A percentile compares a stretch with the other conserved stretches of the same genome.
Conservation (phyloP, 1,140 invertebrate genomes). For the Ostrea denselamellosa region DNA sequence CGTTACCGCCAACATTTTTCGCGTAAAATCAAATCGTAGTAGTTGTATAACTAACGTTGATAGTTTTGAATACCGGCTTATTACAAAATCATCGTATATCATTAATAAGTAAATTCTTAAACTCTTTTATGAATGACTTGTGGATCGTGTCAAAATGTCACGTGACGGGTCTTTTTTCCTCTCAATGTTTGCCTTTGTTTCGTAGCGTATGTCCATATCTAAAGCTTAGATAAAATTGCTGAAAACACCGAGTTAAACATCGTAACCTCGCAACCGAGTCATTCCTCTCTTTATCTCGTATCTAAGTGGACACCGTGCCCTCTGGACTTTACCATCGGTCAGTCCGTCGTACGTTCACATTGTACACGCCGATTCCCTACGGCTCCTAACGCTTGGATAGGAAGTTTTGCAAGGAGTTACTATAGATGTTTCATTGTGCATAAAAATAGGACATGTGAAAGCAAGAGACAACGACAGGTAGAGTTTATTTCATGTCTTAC, state of each 20-base stretch:
- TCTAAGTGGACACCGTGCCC: conserved; percentile 43
- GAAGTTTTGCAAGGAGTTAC: conserved; percentile 13
- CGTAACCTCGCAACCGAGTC: conserved; percentile 45
- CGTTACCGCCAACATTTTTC: neutral
- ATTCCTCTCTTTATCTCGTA: conserved; percentile 33
- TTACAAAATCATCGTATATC: conserved; percentile 30
- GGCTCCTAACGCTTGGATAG: neutral
- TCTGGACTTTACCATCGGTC: conserved; percentile 46
- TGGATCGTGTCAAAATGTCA: conserved; percentile 39
- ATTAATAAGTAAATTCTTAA: conserved; percentile 39
- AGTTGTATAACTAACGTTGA: neutral
- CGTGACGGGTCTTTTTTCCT: conserved; percentile 20
- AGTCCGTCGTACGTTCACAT: conserved; percentile 27
- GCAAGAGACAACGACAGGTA: neutral
- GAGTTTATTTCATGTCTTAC: neutral
- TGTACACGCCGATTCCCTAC: conserved; percentile 6
- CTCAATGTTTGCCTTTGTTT: conserved; percentile 46
- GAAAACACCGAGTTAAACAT: conserved; percentile 28
- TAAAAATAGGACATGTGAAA: neutral
- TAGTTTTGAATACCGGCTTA: conserved; percentile 19
- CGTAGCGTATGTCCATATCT: conserved; percentile 41
- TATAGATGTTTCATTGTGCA: conserved; percentile 18
- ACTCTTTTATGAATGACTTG: conserved; percentile 44
- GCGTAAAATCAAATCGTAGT: neutral
- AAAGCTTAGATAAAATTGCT: conserved; percentile 49